Evolutionary conservation across 2,797 vertebrate species (phyloP), one percentile per base, ranked within the genome.

Genomic region (Mormyrus hasselquistii): DNA sequence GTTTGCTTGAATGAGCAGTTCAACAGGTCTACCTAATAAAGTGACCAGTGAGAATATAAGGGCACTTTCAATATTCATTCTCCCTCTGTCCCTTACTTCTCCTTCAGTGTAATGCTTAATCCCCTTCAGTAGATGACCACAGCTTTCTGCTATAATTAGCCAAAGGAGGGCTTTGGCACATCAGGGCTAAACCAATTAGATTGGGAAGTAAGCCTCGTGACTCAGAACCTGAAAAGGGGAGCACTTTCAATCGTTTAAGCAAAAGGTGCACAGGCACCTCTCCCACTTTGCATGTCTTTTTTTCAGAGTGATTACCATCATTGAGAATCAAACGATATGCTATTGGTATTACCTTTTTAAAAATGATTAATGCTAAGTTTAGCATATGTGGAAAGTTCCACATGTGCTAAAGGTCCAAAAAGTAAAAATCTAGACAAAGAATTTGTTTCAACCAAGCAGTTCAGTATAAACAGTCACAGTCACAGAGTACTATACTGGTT

Each of bases 181-280:
- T 65, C 49, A 88, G 29, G 49, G 29, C 47, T 88, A 88, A 88
- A 12, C 87, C 87, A 88, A 88, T 88, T 88, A 88, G 16, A 55
- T 16, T n/a, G 50, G 73, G 38, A 79, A 44, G 41, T 44, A 79
- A 79, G 73, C 38, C 73, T 79, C 44, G 38, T 79, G 16, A 44
- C 34, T 44, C 73, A 44, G 73, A 79, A n/a, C 14, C 73, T 47
- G 73, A 44, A 44, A 44, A 47, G 16, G 6, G 73, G 2, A 12
- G 34, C 38, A 44, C 73, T 79, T 69, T 38, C 65, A 73, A 6
- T 34, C 29, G 2, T 73, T 69, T 10, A 34, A 0, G 65, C 65
- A 34, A 69, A 34, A 34, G 65, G 12, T 65, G 25, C 22, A 25
- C 22, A 65, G 59, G 9, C 9, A 29, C 22, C 22, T 29, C 22